Base-by-base conservation (phyloP, 2,113 vertebrate genomes). In the Hippocampus zosterae region DNA sequence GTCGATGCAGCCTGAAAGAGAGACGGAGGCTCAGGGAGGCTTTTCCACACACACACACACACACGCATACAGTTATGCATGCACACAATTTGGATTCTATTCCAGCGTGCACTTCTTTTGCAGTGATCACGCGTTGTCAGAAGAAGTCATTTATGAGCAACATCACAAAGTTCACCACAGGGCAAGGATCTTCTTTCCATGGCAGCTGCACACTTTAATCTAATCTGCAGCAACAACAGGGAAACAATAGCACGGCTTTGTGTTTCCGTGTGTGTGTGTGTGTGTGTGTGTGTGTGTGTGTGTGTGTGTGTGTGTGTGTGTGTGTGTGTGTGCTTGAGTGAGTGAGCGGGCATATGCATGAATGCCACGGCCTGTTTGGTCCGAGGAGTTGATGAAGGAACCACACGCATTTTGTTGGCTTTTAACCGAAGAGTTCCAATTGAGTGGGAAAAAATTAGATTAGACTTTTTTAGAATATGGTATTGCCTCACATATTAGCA, bases 1-100 rank as follows among this genome's bases (percentile, higher is more conserved):
- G 74, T 77, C 75, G 78, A 83, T 83, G 75, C 61, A 73, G 86
- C 79, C 77, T 81, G 78, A 86, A 80, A 86, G 82, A 69, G 72
- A 80, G 68, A 63, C 8, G 76, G 67, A 63, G 15, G 16, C 12
- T 48, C 25, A 50, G 19, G 41, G n/a, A 16, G 29, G 40, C 29
- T 33, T 19, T 16, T 37, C 0, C 4, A 33, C 29, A 33, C 29
- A 33, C 29, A 5, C 29, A 5, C 29, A 33, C 29, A 5, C 29
- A 33, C 29, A 33, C 29, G 5, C 29, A 33, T 5, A 33, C 29
- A 33, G n/a, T n/a, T n/a, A 65, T 15, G 41, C 41, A 46, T 3
- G 21, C 13, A 27, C 13, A 1, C n/a, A 46, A 2, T 63, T 33
- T 63, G 29, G 40, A 63, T 40, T 23, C 19, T 9, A 9, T 11